Evolutionary conservation across 2,113 vertebrate genomes (phyloP).

Genomic region (Sphaerodactylus townsendi): DNA sequence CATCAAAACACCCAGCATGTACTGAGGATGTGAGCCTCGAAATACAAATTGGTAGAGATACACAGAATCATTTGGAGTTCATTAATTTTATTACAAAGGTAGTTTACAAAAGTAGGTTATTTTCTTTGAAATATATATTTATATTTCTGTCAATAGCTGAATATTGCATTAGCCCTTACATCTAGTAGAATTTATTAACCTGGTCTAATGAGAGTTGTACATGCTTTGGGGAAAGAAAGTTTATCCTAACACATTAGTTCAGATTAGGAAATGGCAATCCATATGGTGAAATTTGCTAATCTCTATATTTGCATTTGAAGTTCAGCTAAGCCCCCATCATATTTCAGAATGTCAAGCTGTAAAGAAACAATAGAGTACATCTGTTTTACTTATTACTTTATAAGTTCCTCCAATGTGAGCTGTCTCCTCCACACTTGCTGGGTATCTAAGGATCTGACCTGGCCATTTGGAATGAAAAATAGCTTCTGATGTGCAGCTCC

Average conservation of each 20-base stretch:
- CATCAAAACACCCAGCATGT: conserved; percentile 90
- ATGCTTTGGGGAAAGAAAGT: conserved; percentile 63
- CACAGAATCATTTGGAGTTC: conserved; percentile 87
- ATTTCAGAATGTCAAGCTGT: conserved; percentile 33
- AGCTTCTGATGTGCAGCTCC: conserved; percentile 67
- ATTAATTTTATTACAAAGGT: conserved; percentile 93
- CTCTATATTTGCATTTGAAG: not conserved
- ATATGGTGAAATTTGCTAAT: conserved; percentile 39
- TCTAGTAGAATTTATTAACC: conserved; percentile 81
- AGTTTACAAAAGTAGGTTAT: conserved; percentile 87
- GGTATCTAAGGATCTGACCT: conserved; percentile 62
- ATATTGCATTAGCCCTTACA: conserved; percentile 79
- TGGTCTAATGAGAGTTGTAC: conserved; percentile 72
- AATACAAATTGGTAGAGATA: conserved; percentile 88
- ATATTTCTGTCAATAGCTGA: conserved; percentile 85
- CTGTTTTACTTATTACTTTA: conserved; percentile 51
- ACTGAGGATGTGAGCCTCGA: conserved; percentile 88
- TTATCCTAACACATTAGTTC: conserved; percentile 66
- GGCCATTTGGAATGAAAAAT: conserved; percentile 58
- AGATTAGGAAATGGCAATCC: conserved; percentile 46
- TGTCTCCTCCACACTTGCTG: conserved; percentile 30
- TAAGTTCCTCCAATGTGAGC: conserved; percentile 55
- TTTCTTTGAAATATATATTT: conserved; percentile 86
- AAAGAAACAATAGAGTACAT: conserved; percentile 41
- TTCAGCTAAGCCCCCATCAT: conserved; percentile 60